These are phyloP conservation scores for Erebia aethiops DNA, from an alignment of 2,888 invertebrate species.

Conservation along the genomic window DNA sequence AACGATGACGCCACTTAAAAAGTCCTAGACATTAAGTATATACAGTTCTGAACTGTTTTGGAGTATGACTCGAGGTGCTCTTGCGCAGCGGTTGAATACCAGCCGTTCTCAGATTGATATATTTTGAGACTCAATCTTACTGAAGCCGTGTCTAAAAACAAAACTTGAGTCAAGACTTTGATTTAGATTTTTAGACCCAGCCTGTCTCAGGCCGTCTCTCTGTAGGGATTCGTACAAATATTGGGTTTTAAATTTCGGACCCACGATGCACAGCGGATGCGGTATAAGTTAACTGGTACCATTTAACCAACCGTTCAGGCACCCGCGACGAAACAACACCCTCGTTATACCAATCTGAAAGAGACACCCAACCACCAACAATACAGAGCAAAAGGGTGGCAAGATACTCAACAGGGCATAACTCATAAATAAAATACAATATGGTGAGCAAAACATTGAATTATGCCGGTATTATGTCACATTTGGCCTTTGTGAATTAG, in stretches of 20 bases:
- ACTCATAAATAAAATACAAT: conserved; percentile 84
- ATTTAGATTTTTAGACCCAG: not conserved
- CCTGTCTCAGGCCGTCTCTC: not conserved
- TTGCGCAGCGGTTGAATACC: not conserved
- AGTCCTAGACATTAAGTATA: no score
- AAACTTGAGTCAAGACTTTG: no score
- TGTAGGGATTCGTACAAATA: not conserved
- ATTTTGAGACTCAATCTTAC: not conserved
- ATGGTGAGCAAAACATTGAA: conserved; percentile 84
- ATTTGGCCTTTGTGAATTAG: conserved; percentile 83
- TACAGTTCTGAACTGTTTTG: no score
- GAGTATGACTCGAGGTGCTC: not conserved
- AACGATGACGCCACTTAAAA: not conserved
- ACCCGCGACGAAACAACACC: conserved; percentile 72
- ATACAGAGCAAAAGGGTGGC: conserved; percentile 54
- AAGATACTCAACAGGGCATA: conserved; percentile 70
- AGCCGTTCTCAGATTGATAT: not conserved
- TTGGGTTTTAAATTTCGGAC: conserved; percentile 47
- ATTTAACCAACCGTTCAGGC: conserved; percentile 81
- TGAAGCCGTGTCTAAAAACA: no score
- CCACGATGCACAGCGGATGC: conserved; percentile 77
- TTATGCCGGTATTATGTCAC: conserved; percentile 83
- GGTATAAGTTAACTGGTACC: conserved; percentile 81
- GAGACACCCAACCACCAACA: conserved; percentile 44
- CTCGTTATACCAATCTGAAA: conserved; percentile 60